Conservation (phyloP, 2,797 vertebrate genomes). For the Lepidocolaptes lacrymiger region DNA sequence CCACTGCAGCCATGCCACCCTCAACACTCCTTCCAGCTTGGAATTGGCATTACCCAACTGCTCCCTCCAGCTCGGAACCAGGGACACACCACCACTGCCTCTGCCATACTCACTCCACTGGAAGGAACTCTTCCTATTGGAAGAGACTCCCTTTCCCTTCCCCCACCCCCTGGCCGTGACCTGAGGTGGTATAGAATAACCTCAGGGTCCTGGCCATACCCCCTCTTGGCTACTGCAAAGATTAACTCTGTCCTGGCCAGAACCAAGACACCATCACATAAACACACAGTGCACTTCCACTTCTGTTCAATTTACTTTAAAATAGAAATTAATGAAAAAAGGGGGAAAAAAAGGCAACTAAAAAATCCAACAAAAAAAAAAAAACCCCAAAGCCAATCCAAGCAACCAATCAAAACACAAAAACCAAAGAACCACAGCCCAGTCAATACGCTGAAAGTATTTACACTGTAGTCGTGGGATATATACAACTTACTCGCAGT, state of each 20-base stretch:
- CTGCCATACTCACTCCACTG: background rate
- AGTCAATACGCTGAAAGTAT: background rate
- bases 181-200: background rate
- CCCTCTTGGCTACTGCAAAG: background rate
- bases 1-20: background rate
- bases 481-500: background rate
- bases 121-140: background rate
- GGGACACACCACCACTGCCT: background rate
- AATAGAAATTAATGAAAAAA: background rate
- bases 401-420: background rate
- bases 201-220: background rate
- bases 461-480: background rate
- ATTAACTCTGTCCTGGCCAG: background rate
- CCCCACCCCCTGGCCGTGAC: fast-evolving
- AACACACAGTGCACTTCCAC: background rate
- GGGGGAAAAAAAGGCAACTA: background rate
- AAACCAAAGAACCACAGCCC: background rate
- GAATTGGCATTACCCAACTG: background rate
- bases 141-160: background rate
- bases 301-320: background rate
- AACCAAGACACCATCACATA: background rate
- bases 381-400: too few species aligned
- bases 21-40: background rate
- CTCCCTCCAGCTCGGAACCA: background rate
- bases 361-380: too few species aligned